Conservation (phyloP, 2,888 invertebrate genomes). For the Acleris laterana region DNA sequence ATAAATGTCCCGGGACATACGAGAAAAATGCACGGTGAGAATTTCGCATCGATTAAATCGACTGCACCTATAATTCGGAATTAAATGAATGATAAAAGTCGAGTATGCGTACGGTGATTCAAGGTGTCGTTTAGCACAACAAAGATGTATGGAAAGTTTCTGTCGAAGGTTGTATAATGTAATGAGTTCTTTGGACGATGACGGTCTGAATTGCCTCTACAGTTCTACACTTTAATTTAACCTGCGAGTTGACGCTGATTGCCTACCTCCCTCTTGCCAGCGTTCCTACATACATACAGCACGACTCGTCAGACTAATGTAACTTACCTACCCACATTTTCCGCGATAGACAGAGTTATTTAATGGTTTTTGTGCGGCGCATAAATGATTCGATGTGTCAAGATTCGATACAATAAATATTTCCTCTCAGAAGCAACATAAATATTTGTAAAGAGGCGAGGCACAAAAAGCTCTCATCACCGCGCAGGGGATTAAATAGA, state of each 20-base stretch:
- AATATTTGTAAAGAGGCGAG: conserved; percentile 25
- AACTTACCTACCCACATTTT: neutral
- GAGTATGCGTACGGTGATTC: conserved; percentile 39
- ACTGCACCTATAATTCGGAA: conserved; percentile 56
- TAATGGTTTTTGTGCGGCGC: neutral
- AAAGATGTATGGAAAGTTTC: conserved; percentile 40
- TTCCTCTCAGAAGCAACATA: conserved; percentile 12
- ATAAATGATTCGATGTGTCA: neutral
- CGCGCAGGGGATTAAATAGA: conserved; percentile 36
- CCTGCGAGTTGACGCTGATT: conserved; percentile 30
- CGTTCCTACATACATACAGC: neutral
- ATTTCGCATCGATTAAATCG: conserved; percentile 71
- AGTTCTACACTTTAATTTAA: conserved; percentile 32
- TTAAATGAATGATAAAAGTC: conserved; percentile 38
- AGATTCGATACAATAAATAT: neutral
- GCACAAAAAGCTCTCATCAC: conserved; percentile 30
- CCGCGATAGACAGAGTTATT: neutral
- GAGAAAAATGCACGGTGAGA: conserved; percentile 64
- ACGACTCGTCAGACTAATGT: neutral
- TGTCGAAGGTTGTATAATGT: conserved; percentile 39
- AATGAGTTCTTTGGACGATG: conserved; percentile 35
- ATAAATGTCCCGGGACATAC: conserved; percentile 62
- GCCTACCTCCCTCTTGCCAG: conserved; percentile 20
- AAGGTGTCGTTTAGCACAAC: conserved; percentile 42
- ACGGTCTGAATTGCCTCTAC: conserved; percentile 34